Evolutionary conservation across 2,888 invertebrate genomes (phyloP), one percentile per base, ranked within the genome.

Genomic region (Chloroclystis v-ata): DNA sequence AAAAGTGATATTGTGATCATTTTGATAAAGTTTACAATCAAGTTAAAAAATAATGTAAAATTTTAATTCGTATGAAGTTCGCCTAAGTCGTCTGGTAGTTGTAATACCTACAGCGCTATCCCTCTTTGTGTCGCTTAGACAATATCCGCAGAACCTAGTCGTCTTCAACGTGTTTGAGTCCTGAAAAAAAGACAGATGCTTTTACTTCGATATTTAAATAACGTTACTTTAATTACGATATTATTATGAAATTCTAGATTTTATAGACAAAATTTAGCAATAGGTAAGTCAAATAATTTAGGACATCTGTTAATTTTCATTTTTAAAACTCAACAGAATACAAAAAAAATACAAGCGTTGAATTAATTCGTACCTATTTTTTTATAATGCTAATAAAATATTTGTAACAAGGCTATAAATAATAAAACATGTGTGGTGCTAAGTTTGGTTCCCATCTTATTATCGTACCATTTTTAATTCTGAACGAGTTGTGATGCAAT

Each of bases 141-240:
- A 82, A 84, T 81, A 82, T 80, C 80, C 73, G 67, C 70, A 73
- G 75, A 78, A 84, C 84, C 84, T 83, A 83, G 82, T 80, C 82
- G 78, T 78, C 73, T 76, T 81, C 77, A 69, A 75, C 73, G 71
- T 72, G 67, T 69, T 71, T 37, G 42, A 39, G 45, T 8, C 28
- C 33, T 35, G 41, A 42, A 16, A 28, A n/a, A 20, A 20, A 20
- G 3, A 20, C n/a, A n/a, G n/a, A n/a, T n/a, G n/a, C n/a, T n/a
- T n/a, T n/a, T n/a, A n/a, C n/a, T n/a, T n/a, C n/a, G n/a, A n/a
- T n/a, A n/a, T n/a, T n/a, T n/a, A n/a, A n/a, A n/a, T n/a, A n/a
- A n/a, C n/a, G n/a, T n/a, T n/a, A n/a, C n/a, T n/a, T n/a, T n/a
- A n/a, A n/a, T n/a, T n/a, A n/a, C n/a, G n/a, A n/a, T n/a, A n/a